Conservation (phyloP, 2,797 vertebrate species). For the Peromyscus attwateri region DNA sequence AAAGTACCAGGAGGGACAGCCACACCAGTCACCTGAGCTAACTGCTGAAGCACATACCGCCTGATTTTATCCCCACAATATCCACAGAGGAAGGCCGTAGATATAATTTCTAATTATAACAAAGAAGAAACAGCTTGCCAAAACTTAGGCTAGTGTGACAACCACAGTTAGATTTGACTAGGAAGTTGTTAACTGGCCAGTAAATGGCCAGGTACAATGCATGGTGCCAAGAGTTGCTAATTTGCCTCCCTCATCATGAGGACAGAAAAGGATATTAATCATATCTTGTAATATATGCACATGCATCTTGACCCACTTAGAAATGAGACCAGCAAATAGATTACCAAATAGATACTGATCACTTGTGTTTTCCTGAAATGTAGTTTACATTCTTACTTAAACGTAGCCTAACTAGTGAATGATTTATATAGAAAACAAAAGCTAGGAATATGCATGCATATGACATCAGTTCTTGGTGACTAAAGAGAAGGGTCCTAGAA, state of each 20-base stretch:
- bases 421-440: not conserved
- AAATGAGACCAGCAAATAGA: not conserved
- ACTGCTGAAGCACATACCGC: too few relatives aligned
- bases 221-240: not conserved
- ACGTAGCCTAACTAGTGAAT: not conserved
- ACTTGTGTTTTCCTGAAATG: constrained; percentile 34
- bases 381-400: constrained; percentile 5
- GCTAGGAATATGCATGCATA: not conserved
- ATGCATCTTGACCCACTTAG: not conserved
- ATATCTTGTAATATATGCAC: not conserved
- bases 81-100: not conserved
- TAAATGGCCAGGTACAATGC: not conserved
- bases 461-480: not conserved
- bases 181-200: not conserved
- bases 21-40: too few relatives aligned
- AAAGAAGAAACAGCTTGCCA: not conserved
- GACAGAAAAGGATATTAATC: not conserved
- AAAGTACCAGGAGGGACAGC: not conserved
- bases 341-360: not conserved
- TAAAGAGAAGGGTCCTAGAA: not conserved
- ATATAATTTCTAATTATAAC: not conserved
- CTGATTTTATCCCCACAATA: not conserved
- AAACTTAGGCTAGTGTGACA: not conserved
- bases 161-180: not conserved
- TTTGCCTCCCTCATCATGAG: not conserved